phyloP scores from a whole-genome alignment of 2,113 vertebrate genomes.

The Colossoma macropomum region DNA sequence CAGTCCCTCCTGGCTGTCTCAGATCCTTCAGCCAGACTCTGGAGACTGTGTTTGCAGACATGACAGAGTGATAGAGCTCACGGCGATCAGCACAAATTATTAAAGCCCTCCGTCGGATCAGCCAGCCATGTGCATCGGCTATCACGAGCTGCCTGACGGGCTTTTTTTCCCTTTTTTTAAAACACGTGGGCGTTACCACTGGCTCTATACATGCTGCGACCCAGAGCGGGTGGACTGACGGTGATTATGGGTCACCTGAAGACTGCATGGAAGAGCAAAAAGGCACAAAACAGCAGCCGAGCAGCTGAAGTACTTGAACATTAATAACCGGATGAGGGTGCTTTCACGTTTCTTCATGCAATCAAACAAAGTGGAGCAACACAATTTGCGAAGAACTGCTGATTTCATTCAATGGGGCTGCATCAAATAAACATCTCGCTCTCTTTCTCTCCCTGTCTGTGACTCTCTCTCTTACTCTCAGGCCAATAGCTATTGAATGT shows the following conservation, averaged over 20 bases:
- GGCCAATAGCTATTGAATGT: neutral
- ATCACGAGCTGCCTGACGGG: conserved; percentile 7
- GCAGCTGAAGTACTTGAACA: neutral
- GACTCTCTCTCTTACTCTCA: neutral
- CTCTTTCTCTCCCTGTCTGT: neutral
- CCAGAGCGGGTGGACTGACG: neutral
- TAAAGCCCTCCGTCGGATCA: neutral
- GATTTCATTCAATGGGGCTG: neutral
- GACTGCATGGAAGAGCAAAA: neutral
- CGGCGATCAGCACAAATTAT: conserved; percentile 11
- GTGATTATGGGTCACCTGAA: conserved; percentile 7
- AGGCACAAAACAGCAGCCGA: neutral
- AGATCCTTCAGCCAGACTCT: conserved; percentile 7
- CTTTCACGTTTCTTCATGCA: neutral
- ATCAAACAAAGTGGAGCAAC: neutral
- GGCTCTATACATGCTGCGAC: neutral
- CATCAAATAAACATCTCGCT: neutral
- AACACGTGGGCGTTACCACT: neutral
- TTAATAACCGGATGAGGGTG: neutral
- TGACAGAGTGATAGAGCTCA: conserved; percentile 8
- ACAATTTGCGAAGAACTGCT: neutral
- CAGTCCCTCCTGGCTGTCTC: conserved; percentile 21
- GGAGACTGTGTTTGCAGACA: conserved; percentile 11
- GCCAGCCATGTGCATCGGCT: conserved; percentile 6
- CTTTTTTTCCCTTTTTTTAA: neutral